phyloP scores from a whole-genome alignment of 2,888 invertebrate species.

The Drosophila mayaguana region DNA sequence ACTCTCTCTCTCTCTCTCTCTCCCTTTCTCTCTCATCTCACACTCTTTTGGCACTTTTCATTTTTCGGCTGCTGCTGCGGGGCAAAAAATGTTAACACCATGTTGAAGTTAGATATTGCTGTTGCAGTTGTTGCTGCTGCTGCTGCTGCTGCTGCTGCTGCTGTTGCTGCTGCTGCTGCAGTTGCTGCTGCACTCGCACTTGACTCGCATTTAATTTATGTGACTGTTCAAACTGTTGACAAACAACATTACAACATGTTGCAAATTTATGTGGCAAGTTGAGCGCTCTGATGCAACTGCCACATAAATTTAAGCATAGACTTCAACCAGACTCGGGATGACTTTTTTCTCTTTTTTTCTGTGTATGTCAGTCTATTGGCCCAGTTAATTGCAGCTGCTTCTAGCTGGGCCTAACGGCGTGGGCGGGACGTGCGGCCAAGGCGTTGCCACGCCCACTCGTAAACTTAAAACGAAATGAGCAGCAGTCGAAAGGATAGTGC shows the following conservation, averaged over 20 bases:
- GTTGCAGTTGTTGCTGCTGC: constrained; percentile 36
- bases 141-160: constrained; percentile 18
- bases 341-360: background rate
- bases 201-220: constrained; percentile 78
- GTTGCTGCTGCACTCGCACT: constrained; percentile 68
- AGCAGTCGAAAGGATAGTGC: background rate
- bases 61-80: constrained; percentile 55
- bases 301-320: constrained; percentile 64
- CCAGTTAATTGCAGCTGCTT: constrained; percentile 41
- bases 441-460: constrained; percentile 6
- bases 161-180: constrained; percentile 14
- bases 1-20: background rate
- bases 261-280: constrained; percentile 78
- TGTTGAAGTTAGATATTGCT: constrained; percentile 58
- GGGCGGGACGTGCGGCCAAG: constrained; percentile 8
- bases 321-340: background rate
- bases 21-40: background rate
- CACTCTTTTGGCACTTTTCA: constrained; percentile 32
- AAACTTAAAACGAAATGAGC: constrained; percentile 28
- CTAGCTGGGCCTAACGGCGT: background rate
- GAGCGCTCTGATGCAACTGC: constrained; percentile 70
- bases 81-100: constrained; percentile 78
- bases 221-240: constrained; percentile 78
- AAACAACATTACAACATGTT: constrained; percentile 80
- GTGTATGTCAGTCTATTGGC: constrained; percentile 26